phyloP scores from a whole-genome alignment of 2,113 vertebrate species.

The Hippocampus guttulatus region DNA sequence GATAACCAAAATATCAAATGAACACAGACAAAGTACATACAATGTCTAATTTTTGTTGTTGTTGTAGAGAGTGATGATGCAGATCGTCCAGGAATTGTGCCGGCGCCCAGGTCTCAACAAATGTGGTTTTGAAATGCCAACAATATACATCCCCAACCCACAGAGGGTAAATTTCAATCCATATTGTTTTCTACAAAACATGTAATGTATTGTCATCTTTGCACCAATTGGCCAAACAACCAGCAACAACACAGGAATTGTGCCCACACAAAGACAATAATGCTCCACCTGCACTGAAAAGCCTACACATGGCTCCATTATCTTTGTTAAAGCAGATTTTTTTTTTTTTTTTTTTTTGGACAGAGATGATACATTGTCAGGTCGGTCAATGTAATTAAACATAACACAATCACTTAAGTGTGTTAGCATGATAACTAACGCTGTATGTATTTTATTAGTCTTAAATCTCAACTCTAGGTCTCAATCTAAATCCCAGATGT shows the following conservation, averaged over 20 bases:
- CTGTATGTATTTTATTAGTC: too few species aligned
- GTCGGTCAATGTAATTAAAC: too few species aligned
- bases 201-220: too few species aligned
- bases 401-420: too few species aligned
- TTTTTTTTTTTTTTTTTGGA: too few species aligned
- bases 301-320: too few species aligned
- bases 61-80: conserved; percentile 79
- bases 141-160: conserved; percentile 78
- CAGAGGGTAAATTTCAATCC: conserved; percentile 63
- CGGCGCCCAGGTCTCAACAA: conserved; percentile 78
- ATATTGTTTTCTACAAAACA: background rate
- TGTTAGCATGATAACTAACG: too few species aligned
- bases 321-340: too few species aligned
- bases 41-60: background rate
- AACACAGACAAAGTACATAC: background rate
- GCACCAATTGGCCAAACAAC: background rate
- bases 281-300: too few species aligned
- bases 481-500: background rate
- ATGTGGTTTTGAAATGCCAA: conserved; percentile 81
- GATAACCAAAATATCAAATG: background rate
- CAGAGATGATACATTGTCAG: too few species aligned
- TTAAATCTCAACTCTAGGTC: too few species aligned
- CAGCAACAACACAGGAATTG: background rate
- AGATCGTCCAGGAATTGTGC: conserved; percentile 80
- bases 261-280: too few species aligned